Evolutionary conservation across 1,140 invertebrate genomes (phyloP).

Genomic region (Cydia pomonella): DNA sequence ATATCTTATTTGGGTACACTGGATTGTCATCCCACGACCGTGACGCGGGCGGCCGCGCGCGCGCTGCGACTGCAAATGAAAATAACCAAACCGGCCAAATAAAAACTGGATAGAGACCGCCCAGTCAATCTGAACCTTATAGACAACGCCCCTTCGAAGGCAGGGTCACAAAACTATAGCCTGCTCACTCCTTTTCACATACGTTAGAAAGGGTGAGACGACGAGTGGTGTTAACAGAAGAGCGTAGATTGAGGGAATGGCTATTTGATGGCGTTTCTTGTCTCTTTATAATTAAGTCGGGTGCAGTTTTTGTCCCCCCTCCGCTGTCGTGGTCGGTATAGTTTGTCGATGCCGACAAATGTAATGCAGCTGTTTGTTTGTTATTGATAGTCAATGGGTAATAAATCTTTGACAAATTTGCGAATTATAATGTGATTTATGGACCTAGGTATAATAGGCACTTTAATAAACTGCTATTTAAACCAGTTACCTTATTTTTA

Average conservation of each 20-base stretch:
- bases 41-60: constrained; percentile 51
- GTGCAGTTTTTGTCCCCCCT: constrained; percentile 72
- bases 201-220: constrained; percentile 48
- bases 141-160: constrained; percentile 63
- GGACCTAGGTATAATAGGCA: background rate
- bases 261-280: constrained; percentile 79
- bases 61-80: constrained; percentile 74
- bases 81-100: constrained; percentile 60
- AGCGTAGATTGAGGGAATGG: constrained; percentile 79
- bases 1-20: constrained; percentile 34
- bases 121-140: constrained; percentile 80
- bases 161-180: constrained; percentile 41
- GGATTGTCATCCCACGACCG: constrained; percentile 36
- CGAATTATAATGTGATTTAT: constrained; percentile 17
- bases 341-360: constrained; percentile 21
- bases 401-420: constrained; percentile 17
- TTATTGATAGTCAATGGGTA: constrained; percentile 21
- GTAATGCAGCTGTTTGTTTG: constrained; percentile 28
- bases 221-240: constrained; percentile 70
- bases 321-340: constrained; percentile 25
- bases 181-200: constrained; percentile 48
- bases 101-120: constrained; percentile 74
- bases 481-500: background rate
- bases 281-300: constrained; percentile 80
- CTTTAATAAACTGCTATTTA: constrained; percentile 14